These are phyloP conservation scores for Siderastrea radians DNA, from an alignment of 92 coral and sea anemone species.

Conservation along the genomic window DNA sequence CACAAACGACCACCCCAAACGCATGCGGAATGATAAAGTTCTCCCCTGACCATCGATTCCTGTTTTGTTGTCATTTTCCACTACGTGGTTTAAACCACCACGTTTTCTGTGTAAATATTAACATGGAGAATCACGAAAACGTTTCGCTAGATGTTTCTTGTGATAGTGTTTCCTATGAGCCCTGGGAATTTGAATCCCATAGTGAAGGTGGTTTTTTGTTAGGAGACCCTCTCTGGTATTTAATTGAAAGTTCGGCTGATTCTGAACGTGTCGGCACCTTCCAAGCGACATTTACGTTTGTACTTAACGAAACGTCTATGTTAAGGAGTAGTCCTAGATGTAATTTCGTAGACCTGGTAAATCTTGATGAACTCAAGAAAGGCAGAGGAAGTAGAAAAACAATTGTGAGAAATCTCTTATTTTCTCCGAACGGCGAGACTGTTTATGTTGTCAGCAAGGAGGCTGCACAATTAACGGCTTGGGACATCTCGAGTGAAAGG, in stretches of 20 bases:
- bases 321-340: neutral
- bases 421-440: slow-evolving; percentile 7
- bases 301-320: neutral
- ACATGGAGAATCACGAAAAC: neutral
- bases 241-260: neutral
- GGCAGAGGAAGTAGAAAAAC: too few species aligned
- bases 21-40: neutral
- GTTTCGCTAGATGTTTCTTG: neutral
- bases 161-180: neutral
- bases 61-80: neutral
- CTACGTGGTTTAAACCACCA: neutral
- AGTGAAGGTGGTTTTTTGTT: neutral
- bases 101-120: neutral
- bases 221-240: neutral
- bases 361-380: neutral
- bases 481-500: neutral
- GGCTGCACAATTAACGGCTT: neutral
- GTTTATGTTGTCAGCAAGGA: neutral
- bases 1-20: rapidly evolving
- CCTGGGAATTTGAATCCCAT: neutral
- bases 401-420: neutral
- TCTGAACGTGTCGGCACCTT: too few species aligned
- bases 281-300: neutral
- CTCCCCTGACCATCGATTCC: neutral
- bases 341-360: neutral